Evolutionary conservation across 23 tunicate species (phyloP), one percentile per base, ranked within the genome.

Genomic region (Trididemnum clinides): DNA sequence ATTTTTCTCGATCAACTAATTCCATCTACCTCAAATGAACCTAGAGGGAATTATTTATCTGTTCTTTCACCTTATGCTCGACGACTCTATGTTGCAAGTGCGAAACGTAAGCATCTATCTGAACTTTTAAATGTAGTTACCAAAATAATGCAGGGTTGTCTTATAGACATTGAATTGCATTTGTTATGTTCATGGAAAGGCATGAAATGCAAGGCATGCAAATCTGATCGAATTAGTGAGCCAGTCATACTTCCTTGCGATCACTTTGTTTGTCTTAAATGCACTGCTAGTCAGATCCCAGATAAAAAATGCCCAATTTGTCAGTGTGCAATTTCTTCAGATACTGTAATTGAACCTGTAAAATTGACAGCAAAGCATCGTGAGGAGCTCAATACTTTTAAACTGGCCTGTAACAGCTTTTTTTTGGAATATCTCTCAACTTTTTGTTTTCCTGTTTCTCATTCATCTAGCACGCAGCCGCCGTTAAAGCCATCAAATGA

Each of bases 381-480:
- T 63, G 54, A 86, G 15, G 96, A 86, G 49, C 33, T 86, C 23
- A 72, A 62, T 28, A 31, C 19, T 7, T 86, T 91, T 34, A 64
- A 86, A 23, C 27, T 71, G 10, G 80, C 89, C 0, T 91, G 90
- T 49, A 81, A 87, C 20, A 80, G 90, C 51, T 91, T 91, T 66
- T 91, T 91, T 26, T 39, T 91, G 59, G 96, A 91, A 50, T 91
- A 86, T 76, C 33, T 91, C 30, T 81, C 83, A 0, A 85, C 77
- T 0, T 76, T 91, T 64, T 91, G 90, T 71, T 91, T 91, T 64
- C 75, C 80, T 12, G 37, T n/a, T 2, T 22, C n/a, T n/a, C n/a
- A n/a, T n/a, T n/a, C n/a, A n/a, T n/a, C n/a, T n/a, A n/a, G n/a
- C n/a, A n/a, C n/a, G n/a, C n/a, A n/a, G n/a, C n/a, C n/a, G n/a